Evolutionary conservation across 23 tunicate species (phyloP).

Genomic region (Halocynthia aurantium): DNA sequence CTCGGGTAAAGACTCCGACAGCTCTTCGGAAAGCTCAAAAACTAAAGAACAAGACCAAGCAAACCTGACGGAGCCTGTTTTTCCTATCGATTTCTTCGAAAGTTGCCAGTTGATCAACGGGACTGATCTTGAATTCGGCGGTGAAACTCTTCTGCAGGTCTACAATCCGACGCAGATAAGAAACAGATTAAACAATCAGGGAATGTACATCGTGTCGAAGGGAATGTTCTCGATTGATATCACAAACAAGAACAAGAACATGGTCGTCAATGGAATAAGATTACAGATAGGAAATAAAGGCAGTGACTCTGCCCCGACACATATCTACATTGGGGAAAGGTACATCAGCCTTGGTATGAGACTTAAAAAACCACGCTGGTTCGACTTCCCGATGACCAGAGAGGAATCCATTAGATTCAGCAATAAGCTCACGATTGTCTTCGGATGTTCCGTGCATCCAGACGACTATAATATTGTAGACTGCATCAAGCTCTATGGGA

Average conservation of each 20-base stretch:
- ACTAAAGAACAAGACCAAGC: not conserved
- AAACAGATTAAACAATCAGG: constrained; percentile 68
- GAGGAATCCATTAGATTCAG: constrained; percentile 45
- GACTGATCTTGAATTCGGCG: constrained; percentile 81
- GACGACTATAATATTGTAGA: constrained; percentile 64
- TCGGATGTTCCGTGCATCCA: constrained; percentile 65
- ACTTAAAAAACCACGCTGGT: constrained; percentile 71
- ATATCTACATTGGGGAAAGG: constrained; percentile 54
- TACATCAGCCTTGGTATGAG: constrained; percentile 48
- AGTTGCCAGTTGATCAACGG: constrained; percentile 53
- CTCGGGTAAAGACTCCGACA: not conserved
- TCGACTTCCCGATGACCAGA: constrained; percentile 82
- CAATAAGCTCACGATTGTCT: constrained; percentile 32
- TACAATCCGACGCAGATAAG: constrained; percentile 85
- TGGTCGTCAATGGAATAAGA: constrained; percentile 80
- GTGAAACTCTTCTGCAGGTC: constrained; percentile 61
- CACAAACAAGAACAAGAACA: constrained; percentile 66
- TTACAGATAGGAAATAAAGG: constrained; percentile 74
- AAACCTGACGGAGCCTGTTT: constrained; percentile 6
- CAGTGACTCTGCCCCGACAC: constrained; percentile 51
- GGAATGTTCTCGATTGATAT: constrained; percentile 39
- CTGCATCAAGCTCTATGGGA: constrained; percentile 77
- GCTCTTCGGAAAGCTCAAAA: constrained; percentile 3
- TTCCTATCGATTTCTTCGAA: constrained; percentile 93
- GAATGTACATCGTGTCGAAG: constrained; percentile 66